Percentiles rank a stretch among this genome's conserved stretches.
Evolutionary conservation across 2,888 invertebrate species (phyloP).

Genomic region (Hecatera dysodea): DNA sequence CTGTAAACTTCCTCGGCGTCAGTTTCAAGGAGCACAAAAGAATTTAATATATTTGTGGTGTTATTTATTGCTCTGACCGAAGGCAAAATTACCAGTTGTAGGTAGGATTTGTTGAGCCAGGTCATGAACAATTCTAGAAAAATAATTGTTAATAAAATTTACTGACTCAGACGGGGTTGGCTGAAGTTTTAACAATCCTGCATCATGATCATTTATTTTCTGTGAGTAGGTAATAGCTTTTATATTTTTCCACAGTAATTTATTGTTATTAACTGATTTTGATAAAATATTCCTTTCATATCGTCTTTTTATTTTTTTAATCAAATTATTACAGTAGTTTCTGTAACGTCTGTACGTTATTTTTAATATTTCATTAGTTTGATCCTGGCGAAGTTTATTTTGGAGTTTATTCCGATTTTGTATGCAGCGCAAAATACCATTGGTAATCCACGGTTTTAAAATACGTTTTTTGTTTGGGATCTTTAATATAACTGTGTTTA

Average conservation of each 20-base stretch:
- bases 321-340: not conserved
- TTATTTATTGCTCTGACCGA: not conserved
- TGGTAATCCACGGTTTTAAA: constrained; percentile 14
- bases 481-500: constrained; percentile 1
- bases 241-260: not conserved
- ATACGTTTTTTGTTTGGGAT: constrained; percentile 8
- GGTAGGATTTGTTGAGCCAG: constrained; percentile 5
- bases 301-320: not conserved
- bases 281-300: not conserved
- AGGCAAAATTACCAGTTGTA: not conserved
- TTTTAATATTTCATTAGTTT: not conserved
- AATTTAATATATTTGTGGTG: not conserved
- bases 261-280: not conserved
- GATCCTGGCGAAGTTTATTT: not conserved
- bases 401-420: constrained; percentile 6
- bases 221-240: not conserved
- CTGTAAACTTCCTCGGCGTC: no score
- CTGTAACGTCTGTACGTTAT: not conserved
- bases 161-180: not conserved
- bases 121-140: constrained; percentile 2
- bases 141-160: not conserved
- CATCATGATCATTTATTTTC: not conserved
- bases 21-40: constrained; percentile 2
- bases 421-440: constrained; percentile 14
- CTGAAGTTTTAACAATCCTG: constrained; percentile 1